Conservation (phyloP, 2,888 invertebrate genomes). For the Ophion costatus region DNA sequence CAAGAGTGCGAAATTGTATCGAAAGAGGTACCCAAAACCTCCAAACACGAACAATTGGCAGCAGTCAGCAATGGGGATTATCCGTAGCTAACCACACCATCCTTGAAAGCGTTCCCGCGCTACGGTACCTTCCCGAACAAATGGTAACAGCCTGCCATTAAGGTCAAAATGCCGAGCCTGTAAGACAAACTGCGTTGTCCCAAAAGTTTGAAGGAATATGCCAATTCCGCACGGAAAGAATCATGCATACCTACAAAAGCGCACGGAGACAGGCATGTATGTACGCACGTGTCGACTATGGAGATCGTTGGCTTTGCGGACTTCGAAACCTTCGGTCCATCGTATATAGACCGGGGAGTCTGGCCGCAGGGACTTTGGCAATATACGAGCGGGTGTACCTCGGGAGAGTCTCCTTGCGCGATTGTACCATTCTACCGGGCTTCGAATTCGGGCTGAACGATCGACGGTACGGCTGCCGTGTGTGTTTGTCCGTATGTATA, state of each 20-base stretch:
- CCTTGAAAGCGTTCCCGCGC: no score
- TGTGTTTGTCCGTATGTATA: not conserved
- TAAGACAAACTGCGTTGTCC: no score
- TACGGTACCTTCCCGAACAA: no score
- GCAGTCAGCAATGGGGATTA: no score
- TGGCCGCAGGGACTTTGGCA: slow-evolving; percentile 32
- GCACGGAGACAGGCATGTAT: slow-evolving; percentile 16
- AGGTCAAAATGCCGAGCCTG: no score
- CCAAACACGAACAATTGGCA: no score
- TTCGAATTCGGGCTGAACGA: slow-evolving; percentile 39
- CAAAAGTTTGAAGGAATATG: no score
- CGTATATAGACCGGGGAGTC: slow-evolving; percentile 8
- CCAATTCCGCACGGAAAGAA: no score
- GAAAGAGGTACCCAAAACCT: no score
- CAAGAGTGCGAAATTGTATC: no score
- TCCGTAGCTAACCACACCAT: no score
- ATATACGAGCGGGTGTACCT: slow-evolving; percentile 44
- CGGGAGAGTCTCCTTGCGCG: slow-evolving; percentile 31
- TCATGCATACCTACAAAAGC: not conserved
- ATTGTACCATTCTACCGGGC: slow-evolving; percentile 20
- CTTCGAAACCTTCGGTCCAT: slow-evolving; percentile 24
- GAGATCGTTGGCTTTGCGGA: slow-evolving; percentile 33
- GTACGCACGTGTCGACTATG: slow-evolving; percentile 9
- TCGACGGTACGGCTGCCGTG: not conserved
- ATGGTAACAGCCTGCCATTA: no score